Percentiles rank a stretch among this genome's conserved stretches.
Conservation (phyloP, 2,797 vertebrate genomes). For the Esox masquinongy region DNA sequence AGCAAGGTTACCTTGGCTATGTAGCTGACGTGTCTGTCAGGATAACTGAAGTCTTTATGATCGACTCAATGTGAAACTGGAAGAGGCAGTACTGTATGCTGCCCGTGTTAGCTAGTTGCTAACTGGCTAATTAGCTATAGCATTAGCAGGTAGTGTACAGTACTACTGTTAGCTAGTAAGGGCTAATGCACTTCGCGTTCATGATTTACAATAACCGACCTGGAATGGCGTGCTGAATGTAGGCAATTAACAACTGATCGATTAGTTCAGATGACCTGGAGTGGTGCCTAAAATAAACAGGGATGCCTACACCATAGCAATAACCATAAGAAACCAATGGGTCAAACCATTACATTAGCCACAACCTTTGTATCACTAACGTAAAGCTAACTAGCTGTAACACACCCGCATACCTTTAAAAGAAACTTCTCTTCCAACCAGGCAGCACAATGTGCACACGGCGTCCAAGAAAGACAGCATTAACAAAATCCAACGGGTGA, state of each 20-base stretch:
- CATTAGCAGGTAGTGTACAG: not conserved
- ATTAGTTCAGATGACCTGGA: too few species aligned
- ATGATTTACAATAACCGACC: too few species aligned
- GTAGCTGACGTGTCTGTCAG: not conserved
- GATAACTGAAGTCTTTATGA: not conserved
- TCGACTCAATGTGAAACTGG: not conserved
- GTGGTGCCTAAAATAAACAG: too few species aligned
- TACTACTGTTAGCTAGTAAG: too few species aligned
- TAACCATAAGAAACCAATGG: not conserved
- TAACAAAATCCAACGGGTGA: not conserved
- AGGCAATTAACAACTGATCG: too few species aligned
- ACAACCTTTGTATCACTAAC: not conserved
- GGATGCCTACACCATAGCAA: too few species aligned
- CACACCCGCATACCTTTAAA: constrained; percentile 4
- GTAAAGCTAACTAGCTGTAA: not conserved
- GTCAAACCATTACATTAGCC: not conserved
- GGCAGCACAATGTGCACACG: constrained; percentile 7
- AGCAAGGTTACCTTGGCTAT: not conserved
- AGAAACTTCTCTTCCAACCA: not conserved
- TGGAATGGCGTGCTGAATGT: too few species aligned
- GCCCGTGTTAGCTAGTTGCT: not conserved
- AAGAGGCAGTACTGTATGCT: too few species aligned
- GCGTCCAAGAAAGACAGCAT: constrained; percentile 1
- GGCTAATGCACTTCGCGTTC: too few species aligned
- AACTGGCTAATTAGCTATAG: not conserved